Percentiles rank a stretch among this genome's conserved stretches.
Evolutionary conservation across 2,888 invertebrate species (phyloP).

Genomic region (Sinhomidia bicolor): DNA sequence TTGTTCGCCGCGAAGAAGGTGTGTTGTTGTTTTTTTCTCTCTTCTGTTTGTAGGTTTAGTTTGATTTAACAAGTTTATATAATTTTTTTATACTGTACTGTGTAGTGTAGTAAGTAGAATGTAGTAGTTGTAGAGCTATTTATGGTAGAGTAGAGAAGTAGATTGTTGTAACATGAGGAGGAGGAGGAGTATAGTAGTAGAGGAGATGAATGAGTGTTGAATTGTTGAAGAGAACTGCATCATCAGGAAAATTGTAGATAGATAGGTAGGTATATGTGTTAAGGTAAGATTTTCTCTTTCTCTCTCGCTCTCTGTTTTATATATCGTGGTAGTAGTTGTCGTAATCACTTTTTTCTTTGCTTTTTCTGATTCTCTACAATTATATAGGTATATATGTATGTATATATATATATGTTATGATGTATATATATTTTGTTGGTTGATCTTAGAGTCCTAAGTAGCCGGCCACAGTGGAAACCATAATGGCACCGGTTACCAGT

Average conservation of each 20-base stretch:
- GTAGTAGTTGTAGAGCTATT: too few relatives aligned
- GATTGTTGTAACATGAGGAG: conserved; percentile 18
- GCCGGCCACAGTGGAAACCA: conserved; percentile 76
- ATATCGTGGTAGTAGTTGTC: too few relatives aligned
- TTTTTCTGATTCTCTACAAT: conserved; percentile 45
- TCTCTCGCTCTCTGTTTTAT: too few relatives aligned
- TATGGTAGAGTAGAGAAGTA: background rate
- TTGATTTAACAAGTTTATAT: conserved; percentile 1
- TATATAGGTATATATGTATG: too few relatives aligned
- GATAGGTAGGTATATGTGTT: background rate
- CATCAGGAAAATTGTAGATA: conserved; percentile 10
- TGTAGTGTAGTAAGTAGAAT: background rate
- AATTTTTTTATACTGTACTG: background rate
- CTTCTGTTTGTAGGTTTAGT: background rate
- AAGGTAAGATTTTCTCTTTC: background rate
- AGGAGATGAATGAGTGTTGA: too few relatives aligned
- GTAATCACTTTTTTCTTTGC: conserved; percentile 65
- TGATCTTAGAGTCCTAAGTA: conserved; percentile 76
- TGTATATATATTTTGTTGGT: conserved; percentile 39
- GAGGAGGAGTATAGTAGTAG: too few relatives aligned
- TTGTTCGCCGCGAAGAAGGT: background rate
- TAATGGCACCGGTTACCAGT: conserved; percentile 75
- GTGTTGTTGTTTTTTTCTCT: background rate
- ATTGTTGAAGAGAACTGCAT: conserved; percentile 39
- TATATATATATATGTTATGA: background rate